Percentiles rank a stretch among this genome's conserved stretches.
Conservation (phyloP, 2,113 vertebrate species). For the Cromileptes altivelis region DNA sequence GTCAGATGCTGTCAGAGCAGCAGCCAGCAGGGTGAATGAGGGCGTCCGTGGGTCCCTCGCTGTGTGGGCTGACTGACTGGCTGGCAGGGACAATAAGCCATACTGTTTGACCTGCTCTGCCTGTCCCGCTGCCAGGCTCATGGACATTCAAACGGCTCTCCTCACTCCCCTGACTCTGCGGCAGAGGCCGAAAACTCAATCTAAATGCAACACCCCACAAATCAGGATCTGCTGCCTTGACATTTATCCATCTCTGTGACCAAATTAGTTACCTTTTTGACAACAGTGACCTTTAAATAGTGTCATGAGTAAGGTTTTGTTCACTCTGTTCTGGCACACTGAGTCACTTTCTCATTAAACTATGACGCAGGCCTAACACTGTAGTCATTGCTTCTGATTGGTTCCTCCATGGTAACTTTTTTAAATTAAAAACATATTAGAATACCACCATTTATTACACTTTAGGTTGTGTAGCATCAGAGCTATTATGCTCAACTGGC, state of each 20-base stretch:
- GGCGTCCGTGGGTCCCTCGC: slow-evolving; percentile 59
- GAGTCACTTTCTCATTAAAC: not conserved
- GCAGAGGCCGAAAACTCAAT: slow-evolving; percentile 30
- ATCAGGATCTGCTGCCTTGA: not conserved
- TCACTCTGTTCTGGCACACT: not conserved
- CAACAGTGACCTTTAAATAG: not conserved
- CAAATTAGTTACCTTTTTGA: not conserved
- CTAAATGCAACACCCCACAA: slow-evolving; percentile 22
- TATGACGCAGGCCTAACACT: not conserved
- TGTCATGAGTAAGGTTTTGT: not conserved
- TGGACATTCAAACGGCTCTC: slow-evolving; percentile 56
- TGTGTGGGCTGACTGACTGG: slow-evolving; percentile 72
- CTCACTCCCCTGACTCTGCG: slow-evolving; percentile 40
- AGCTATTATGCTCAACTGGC: not conserved
- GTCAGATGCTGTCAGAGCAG: slow-evolving; percentile 64
- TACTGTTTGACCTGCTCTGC: slow-evolving; percentile 72
- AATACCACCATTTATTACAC: not conserved
- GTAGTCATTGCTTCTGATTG: not conserved
- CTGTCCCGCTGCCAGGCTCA: slow-evolving; percentile 68
- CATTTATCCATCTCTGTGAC: not conserved
- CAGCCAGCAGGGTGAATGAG: slow-evolving; percentile 71
- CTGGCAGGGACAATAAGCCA: slow-evolving; percentile 77
- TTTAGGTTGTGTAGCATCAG: not conserved
- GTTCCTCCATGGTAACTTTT: not conserved
- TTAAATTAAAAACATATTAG: not conserved